Evolutionary conservation across 2,888 invertebrate genomes (phyloP).

Genomic region (Conomelus anceps): DNA sequence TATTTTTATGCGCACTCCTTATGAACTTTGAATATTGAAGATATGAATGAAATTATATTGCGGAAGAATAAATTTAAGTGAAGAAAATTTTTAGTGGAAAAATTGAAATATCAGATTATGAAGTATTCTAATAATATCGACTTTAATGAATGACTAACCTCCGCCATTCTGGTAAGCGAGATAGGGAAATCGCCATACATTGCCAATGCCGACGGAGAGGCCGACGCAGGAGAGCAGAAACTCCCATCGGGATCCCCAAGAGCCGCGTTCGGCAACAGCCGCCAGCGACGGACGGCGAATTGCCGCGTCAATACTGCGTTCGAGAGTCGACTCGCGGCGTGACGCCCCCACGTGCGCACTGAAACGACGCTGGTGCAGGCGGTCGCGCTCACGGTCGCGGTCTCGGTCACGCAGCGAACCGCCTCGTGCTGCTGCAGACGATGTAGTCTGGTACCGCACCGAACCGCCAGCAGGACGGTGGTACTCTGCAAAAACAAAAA

Average conservation of each 20-base stretch:
- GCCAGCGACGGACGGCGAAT: constrained; percentile 38
- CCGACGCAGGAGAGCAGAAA: constrained; percentile 75
- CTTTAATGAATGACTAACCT: constrained; percentile 50
- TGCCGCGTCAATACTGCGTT: constrained; percentile 37
- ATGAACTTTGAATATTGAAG: no score
- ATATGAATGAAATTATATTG: no score
- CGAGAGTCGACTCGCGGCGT: constrained; percentile 37
- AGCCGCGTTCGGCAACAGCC: constrained; percentile 39
- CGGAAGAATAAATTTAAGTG: no score
- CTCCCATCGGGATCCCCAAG: constrained; percentile 49
- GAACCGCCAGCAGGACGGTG: background rate
- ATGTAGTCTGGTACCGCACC: background rate
- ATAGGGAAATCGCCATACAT: constrained; percentile 82
- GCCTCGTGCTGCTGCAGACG: constrained; percentile 26
- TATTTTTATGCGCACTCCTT: no score
- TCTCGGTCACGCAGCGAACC: constrained; percentile 34
- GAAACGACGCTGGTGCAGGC: constrained; percentile 33
- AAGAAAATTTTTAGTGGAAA: no score
- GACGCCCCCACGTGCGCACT: constrained; percentile 37
- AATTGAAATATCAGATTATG: background rate
- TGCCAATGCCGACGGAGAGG: constrained; percentile 79
- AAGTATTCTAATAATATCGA: background rate
- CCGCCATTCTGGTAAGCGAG: constrained; percentile 80
- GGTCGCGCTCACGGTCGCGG: constrained; percentile 26
- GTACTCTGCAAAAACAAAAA: background rate